phyloP scores from a whole-genome alignment of 2,888 invertebrate genomes.

The Rapana venosa region DNA sequence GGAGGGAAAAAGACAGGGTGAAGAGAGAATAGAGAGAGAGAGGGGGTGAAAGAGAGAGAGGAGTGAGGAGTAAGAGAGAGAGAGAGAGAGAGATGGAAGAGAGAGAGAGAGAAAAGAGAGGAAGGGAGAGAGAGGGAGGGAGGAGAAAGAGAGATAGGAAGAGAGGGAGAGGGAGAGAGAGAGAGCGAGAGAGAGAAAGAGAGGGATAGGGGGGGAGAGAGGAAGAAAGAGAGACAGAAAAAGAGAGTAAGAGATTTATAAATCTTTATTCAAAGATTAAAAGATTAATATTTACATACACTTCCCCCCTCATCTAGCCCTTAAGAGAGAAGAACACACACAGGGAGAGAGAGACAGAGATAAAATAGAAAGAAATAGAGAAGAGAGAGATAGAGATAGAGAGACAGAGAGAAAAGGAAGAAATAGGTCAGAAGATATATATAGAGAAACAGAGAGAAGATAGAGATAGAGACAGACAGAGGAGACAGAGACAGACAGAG shows the following conservation, averaged over 20 bases:
- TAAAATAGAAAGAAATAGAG: too few species aligned
- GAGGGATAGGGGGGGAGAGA: neutral
- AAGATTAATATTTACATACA: too few species aligned
- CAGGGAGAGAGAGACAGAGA: too few species aligned
- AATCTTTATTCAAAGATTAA: too few species aligned
- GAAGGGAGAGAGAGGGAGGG: neutral
- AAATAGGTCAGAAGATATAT: too few species aligned
- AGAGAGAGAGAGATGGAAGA: neutral
- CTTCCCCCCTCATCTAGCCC: too few species aligned
- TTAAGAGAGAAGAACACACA: too few species aligned
- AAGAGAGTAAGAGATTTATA: too few species aligned
- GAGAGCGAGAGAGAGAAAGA: neutral
- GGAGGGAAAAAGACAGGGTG: too few species aligned
- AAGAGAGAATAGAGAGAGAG: neutral
- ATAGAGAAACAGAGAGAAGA: too few species aligned
- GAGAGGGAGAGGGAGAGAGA: neutral
- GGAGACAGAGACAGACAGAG: neutral
- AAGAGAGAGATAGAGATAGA: too few species aligned
- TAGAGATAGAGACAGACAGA: neutral
- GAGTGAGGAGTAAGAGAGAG: neutral
- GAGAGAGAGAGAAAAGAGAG: neutral
- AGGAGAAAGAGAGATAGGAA: neutral
- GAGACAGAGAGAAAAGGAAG: too few species aligned
- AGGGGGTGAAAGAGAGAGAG: neutral
- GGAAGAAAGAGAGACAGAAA: neutral